A percentile compares a stretch with the other conserved stretches of the same genome.
These are phyloP conservation scores for Acronicta alni DNA, from an alignment of 2,888 invertebrate genomes.

Conservation along the genomic window DNA sequence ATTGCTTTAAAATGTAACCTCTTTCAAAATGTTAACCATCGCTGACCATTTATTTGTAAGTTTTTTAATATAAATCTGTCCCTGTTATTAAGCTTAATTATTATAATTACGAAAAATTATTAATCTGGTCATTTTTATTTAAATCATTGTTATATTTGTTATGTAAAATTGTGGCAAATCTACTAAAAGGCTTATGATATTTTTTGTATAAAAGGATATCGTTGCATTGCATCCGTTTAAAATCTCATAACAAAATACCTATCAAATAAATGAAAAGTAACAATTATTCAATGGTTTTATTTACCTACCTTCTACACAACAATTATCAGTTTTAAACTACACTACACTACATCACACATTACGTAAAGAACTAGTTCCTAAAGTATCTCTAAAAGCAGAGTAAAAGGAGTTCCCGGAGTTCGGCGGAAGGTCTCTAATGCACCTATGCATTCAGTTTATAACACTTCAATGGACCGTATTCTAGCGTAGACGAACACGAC, in stretches of 20 bases:
- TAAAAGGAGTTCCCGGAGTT: too few relatives aligned
- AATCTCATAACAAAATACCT: constrained; percentile 85
- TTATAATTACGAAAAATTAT: constrained; percentile 86
- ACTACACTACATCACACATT: too few relatives aligned
- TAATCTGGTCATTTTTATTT: constrained; percentile 90
- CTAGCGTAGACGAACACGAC: too few relatives aligned
- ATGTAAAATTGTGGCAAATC: constrained; percentile 84
- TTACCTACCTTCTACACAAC: too few relatives aligned
- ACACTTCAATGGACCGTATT: too few relatives aligned
- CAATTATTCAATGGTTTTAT: constrained; percentile 58
- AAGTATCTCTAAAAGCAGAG: too few relatives aligned
- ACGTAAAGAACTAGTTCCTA: too few relatives aligned
- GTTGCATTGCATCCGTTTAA: constrained; percentile 84
- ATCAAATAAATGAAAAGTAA: constrained; percentile 87
- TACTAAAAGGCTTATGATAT: constrained; percentile 85
- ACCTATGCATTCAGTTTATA: too few relatives aligned
- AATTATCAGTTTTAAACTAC: too few relatives aligned
- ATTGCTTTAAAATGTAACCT: constrained; percentile 87
- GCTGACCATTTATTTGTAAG: constrained; percentile 87
- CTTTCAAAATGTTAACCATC: constrained; percentile 87
- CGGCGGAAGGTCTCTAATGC: too few relatives aligned
- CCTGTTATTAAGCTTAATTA: constrained; percentile 82
- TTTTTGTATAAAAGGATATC: constrained; percentile 85
- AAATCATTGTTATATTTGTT: constrained; percentile 89
- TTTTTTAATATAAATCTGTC: constrained; percentile 86